Evolutionary conservation across 1,140 invertebrate species (phyloP).

Genomic region (Triops longicaudatus): DNA sequence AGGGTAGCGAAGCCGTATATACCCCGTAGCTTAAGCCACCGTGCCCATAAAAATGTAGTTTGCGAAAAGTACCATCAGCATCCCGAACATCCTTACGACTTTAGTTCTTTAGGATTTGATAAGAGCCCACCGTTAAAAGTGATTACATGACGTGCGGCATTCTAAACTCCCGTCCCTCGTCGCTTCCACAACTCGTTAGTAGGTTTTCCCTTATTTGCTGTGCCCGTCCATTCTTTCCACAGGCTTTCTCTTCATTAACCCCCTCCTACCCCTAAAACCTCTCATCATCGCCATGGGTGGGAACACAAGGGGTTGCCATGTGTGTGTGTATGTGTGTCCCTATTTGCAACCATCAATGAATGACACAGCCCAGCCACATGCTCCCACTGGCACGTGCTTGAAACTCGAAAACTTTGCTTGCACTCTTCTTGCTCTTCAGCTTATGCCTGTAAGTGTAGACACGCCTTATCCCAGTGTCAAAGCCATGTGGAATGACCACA

Average conservation of each 20-base stretch:
- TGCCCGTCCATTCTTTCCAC: background rate
- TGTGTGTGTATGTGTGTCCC: background rate
- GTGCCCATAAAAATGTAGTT: background rate
- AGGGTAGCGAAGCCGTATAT: no score
- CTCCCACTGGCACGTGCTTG: background rate
- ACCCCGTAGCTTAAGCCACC: no score
- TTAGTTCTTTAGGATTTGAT: background rate
- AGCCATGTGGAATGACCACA: no score
- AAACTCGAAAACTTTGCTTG: no score
- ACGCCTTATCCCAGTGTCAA: no score
- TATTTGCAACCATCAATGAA: constrained; percentile 15
- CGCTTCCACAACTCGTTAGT: background rate
- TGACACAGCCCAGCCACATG: background rate
- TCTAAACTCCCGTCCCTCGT: background rate
- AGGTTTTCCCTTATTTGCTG: background rate
- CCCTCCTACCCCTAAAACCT: background rate
- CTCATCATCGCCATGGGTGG: constrained; percentile 2
- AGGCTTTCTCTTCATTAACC: constrained; percentile 3
- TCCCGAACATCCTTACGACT: background rate
- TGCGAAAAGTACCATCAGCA: background rate
- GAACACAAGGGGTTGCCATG: background rate
- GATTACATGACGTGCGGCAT: background rate
- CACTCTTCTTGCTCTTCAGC: no score
- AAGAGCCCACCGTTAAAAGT: background rate
- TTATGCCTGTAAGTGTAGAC: no score